phyloP scores from a whole-genome alignment of 1,140 invertebrate genomes.

The Palaemon carinicauda region DNA sequence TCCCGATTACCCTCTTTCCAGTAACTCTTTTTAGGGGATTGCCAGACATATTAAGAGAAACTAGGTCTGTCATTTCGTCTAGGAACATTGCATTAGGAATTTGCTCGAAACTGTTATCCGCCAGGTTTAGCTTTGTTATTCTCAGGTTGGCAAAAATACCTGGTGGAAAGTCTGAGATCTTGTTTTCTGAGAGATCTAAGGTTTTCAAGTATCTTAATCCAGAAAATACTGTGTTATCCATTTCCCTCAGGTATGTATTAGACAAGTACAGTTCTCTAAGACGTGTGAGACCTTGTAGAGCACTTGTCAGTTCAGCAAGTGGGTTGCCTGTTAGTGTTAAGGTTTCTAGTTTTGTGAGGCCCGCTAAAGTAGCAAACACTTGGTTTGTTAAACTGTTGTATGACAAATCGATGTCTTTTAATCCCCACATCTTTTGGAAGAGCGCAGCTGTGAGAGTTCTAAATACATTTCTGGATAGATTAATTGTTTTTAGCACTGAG shows the following conservation, averaged over 20 bases:
- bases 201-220: slow-evolving; percentile 77
- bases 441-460: slow-evolving; percentile 72
- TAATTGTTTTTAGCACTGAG: slow-evolving; percentile 59
- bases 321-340: slow-evolving; percentile 78
- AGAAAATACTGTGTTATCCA: slow-evolving; percentile 80
- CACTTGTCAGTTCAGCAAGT: slow-evolving; percentile 69
- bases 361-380: slow-evolving; percentile 67
- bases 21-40: slow-evolving; percentile 81
- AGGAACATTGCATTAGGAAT: slow-evolving; percentile 81
- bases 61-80: slow-evolving; percentile 75
- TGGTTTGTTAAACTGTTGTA: slow-evolving; percentile 61
- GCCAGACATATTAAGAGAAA: slow-evolving; percentile 80
- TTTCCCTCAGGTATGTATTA: slow-evolving; percentile 75
- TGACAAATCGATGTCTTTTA: slow-evolving; percentile 63
- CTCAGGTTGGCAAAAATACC: slow-evolving; percentile 78
- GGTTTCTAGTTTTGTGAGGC: slow-evolving; percentile 74
- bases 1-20: slow-evolving; percentile 69
- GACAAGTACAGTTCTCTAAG: slow-evolving; percentile 79
- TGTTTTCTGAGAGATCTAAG: slow-evolving; percentile 79
- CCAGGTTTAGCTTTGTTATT: slow-evolving; percentile 77
- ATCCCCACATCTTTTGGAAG: slow-evolving; percentile 67
- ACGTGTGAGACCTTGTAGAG: slow-evolving; percentile 69
- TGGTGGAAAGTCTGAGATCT: slow-evolving; percentile 78
- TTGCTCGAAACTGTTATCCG: slow-evolving; percentile 81
- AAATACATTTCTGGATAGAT: slow-evolving; percentile 67